Percentiles rank a stretch among this genome's conserved stretches.
Conservation (phyloP, 1,140 invertebrate genomes). For the Formica exsecta region DNA sequence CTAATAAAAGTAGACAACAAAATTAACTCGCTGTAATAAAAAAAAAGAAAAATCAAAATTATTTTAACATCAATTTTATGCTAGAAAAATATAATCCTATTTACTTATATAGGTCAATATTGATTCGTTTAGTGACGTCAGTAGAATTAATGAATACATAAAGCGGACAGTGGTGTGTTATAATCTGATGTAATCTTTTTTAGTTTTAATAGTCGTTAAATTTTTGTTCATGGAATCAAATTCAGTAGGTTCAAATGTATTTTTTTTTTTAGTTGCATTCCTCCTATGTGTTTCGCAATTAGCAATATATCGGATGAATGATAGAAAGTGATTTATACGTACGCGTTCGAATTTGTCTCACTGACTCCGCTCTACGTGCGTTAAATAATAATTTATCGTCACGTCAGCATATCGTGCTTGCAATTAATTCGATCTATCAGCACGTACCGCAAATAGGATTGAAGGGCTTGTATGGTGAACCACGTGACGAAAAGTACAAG, state of each 20-base stretch:
- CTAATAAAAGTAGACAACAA: background rate
- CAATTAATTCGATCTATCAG: slow-evolving; percentile 43
- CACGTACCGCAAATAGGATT: slow-evolving; percentile 15
- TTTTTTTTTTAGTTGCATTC: slow-evolving; percentile 7
- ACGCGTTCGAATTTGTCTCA: slow-evolving; percentile 27
- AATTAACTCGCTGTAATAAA: background rate
- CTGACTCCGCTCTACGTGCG: background rate
- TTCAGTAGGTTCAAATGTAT: background rate
- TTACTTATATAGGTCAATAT: background rate
- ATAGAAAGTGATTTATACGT: slow-evolving; percentile 48
- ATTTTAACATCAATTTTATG: too few relatives aligned
- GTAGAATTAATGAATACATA: slow-evolving; percentile 8
- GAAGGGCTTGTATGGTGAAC: background rate
- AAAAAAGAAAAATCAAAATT: background rate
- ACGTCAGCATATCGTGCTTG: slow-evolving; percentile 23
- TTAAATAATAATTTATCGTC: slow-evolving; percentile 59
- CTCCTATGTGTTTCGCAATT: slow-evolving; percentile 26
- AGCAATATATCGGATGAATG: slow-evolving; percentile 26
- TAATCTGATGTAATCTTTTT: slow-evolving; percentile 19
- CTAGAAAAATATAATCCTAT: background rate
- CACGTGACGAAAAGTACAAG: background rate
- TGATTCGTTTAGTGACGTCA: slow-evolving; percentile 14
- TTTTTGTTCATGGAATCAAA: slow-evolving; percentile 29
- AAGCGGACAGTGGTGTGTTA: background rate
- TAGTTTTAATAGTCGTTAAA: slow-evolving; percentile 16